phyloP scores from a whole-genome alignment of 2,888 invertebrate species.

The Drosophila buzzatii region DNA sequence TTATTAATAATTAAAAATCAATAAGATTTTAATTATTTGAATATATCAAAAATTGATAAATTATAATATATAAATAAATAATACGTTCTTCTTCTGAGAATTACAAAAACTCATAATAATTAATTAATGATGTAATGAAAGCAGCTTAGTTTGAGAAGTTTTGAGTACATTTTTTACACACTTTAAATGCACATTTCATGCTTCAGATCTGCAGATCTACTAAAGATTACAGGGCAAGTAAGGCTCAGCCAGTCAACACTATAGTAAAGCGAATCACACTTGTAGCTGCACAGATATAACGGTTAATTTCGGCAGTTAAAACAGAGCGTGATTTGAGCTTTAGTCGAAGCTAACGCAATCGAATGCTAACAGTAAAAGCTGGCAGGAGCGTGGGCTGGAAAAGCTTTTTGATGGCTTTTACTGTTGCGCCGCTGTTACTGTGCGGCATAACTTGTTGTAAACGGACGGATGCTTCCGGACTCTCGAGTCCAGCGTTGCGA shows the following conservation, averaged over 20 bases:
- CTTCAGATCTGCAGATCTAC: not conserved
- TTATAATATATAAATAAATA: too few species aligned
- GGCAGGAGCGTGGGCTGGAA: not conserved
- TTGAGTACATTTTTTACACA: too few species aligned
- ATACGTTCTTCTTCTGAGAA: too few species aligned
- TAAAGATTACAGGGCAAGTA: not conserved
- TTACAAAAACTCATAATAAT: too few species aligned
- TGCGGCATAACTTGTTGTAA: conserved; percentile 39
- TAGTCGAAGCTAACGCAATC: conserved; percentile 1
- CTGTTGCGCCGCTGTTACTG: conserved; percentile 33
- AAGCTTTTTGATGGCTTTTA: conserved; percentile 5
- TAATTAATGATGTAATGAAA: too few species aligned
- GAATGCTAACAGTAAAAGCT: conserved; percentile 21
- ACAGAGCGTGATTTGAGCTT: not conserved
- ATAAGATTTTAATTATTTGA: too few species aligned
- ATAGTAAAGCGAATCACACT: too few species aligned
- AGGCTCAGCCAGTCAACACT: not conserved
- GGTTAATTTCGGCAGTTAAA: not conserved
- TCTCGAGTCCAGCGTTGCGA: conserved; percentile 33
- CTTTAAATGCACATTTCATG: not conserved
- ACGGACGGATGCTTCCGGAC: conserved; percentile 34
- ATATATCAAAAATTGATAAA: too few species aligned
- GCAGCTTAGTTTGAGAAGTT: too few species aligned
- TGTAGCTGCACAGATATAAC: not conserved
- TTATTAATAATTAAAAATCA: too few species aligned